These are phyloP conservation scores for Zaprionus ornatus DNA, from an alignment of 1,140 invertebrate species.

Conservation along the genomic window DNA sequence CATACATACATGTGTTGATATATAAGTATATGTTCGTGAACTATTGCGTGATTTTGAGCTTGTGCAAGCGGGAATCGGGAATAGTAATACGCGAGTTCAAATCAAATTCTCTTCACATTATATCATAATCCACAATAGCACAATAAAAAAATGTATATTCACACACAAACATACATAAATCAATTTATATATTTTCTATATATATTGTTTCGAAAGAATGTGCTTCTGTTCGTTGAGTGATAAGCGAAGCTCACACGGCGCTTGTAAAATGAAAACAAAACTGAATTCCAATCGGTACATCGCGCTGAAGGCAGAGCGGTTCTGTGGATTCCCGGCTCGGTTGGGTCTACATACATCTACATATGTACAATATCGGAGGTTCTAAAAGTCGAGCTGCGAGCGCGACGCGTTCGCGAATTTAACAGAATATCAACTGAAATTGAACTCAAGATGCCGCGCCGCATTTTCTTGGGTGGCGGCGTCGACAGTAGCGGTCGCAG, in stretches of 20 bases:
- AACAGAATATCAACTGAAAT: constrained; percentile 82
- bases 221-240: constrained; percentile 1
- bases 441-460: constrained; percentile 75
- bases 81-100: neutral
- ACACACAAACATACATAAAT: neutral
- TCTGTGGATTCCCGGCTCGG: neutral
- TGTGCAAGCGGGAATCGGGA: neutral
- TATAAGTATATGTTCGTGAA: constrained; percentile 17
- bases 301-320: neutral
- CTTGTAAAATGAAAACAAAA: constrained; percentile 14
- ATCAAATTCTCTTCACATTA: neutral
- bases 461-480: constrained; percentile 74
- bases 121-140: constrained; percentile 5
- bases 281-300: neutral
- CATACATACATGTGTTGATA: neutral
- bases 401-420: constrained; percentile 81
- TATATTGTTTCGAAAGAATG: neutral
- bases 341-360: neutral
- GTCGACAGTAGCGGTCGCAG: constrained; percentile 28
- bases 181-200: neutral
- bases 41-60: constrained; percentile 11
- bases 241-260: constrained; percentile 24
- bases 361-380: neutral
- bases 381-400: constrained; percentile 50
- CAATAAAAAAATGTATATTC: constrained; percentile 3